Conservation (phyloP, 2,113 vertebrate genomes). For the Tragelaphus imberbis region DNA sequence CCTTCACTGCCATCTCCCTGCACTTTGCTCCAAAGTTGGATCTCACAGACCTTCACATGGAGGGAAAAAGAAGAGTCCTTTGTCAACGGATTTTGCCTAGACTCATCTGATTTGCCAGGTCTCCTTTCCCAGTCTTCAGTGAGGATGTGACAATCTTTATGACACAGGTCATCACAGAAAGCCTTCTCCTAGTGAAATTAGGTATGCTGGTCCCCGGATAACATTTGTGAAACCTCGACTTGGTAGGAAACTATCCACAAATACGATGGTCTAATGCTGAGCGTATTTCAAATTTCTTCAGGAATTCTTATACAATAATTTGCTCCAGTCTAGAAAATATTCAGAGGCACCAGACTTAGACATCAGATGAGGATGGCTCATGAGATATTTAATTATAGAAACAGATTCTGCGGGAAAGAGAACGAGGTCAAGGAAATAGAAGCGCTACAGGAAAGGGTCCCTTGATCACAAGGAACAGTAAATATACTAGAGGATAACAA, state of each 20-base stretch:
- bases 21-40: not conserved
- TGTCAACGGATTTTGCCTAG: not conserved
- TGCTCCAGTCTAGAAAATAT: not conserved
- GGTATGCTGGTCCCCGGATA: not conserved
- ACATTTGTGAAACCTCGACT: not conserved
- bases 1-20: not conserved
- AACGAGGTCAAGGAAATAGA: not conserved
- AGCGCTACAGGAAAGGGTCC: not conserved
- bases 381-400: not conserved
- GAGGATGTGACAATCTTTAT: not conserved
- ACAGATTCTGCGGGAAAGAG: not conserved
- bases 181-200: not conserved
- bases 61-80: not conserved
- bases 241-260: not conserved
- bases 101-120: not conserved
- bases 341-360: not conserved
- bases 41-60: not conserved
- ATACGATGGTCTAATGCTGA: not conserved
- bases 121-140: not conserved
- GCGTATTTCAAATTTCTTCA: not conserved
- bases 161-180: not conserved
- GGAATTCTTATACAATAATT: not conserved
- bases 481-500: not conserved
- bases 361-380: not conserved
- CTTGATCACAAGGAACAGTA: not conserved